Evolutionary conservation across 2,888 invertebrate genomes (phyloP), one percentile per base, ranked within the genome.

Genomic region (Incurvaria masculella): DNA sequence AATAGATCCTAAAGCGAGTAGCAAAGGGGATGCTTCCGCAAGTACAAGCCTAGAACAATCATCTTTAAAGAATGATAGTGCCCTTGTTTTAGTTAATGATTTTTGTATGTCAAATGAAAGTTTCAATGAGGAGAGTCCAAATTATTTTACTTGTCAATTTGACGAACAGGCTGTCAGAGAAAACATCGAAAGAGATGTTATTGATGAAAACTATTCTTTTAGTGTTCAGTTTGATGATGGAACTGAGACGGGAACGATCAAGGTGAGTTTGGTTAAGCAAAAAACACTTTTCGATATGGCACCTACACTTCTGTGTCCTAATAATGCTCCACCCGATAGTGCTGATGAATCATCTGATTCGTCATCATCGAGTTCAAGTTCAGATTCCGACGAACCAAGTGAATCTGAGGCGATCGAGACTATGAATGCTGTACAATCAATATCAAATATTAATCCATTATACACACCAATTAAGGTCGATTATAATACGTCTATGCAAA

Each of bases 391-490:
- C 8, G 23, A 23, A 6, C 11, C 14, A 8, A 3, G 14, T 33
- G 33, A 33, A 14, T 33, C 14, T 4, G 33, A 14, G 33, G 14
- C 3, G 4, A n/a, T 33, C 53, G 76, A 75, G 61, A 73, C 70
- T 16, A 66, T 68, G 59, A 55, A 61, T 46, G 75, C 75, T 19
- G 72, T 75, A 21, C 63, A 55, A 50, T 73, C 73, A 3, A 74
- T 74, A 57, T 61, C 60, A 23, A 64, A 66, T 53, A 61, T 64
- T 21, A 68, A 70, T 10, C 68, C 57, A 51, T 56, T 75, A 27
- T 72, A 72, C 48, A 75, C 78, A 41, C 78, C 78, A 18, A 56
- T 70, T 46, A 78, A 78, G 59, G 66, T 72, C 50, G 23, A 54
- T 59, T 16, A 45, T 18, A n/a, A 14, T 40, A 16, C 39, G 5